Base-by-base conservation (phyloP, 2,113 vertebrate genomes). In the Sturnus vulgaris region DNA sequence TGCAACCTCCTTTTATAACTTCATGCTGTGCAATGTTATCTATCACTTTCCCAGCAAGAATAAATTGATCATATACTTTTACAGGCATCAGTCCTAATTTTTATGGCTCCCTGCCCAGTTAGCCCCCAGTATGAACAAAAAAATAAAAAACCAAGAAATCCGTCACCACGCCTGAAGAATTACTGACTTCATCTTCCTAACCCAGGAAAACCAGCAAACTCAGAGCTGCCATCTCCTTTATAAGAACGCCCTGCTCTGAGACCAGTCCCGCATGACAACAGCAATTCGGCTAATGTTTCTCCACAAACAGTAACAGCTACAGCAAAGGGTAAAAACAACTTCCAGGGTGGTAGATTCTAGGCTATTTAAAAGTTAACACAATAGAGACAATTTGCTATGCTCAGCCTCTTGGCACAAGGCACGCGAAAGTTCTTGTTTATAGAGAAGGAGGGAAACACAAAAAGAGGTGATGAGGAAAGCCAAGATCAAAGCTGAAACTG, bases 1-100 rank as follows among this genome's bases (percentile, higher is more conserved):
- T 95, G 91, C 93, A 95, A 88, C 57, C 53, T 96, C 92, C 63
- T 85, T 95, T 97, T 96, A 94, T 95, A 96, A 95, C 95, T 93
- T 78, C 56, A 78, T 81, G n/a, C 56, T 88, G 72, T 78, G 92
- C 86, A 56, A 81, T 27, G 59, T 88, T 87, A 96, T 96, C 93
- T 95, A 90, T 85, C 71, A 83, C 82, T 91, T 93, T 83, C 64
- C 63, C 71, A 78, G 88, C 88, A 77, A 88, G 94, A 95, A 95
- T 88, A 95, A 95, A 94, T 82, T 35, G 87, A 95, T 94, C 92
- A 81, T 92, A 77, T 81, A 88, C 73, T 93, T 94, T 78, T 91
- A 88, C 87, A 94, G 77, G 88, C 66, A 85, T 16, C 5, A 47
- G 60, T 42, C 21, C n/a, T 61, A 27, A 47, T 86, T 68, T 92